Conservation (phyloP, 2,888 invertebrate genomes). For the Eupithecia abbreviata region DNA sequence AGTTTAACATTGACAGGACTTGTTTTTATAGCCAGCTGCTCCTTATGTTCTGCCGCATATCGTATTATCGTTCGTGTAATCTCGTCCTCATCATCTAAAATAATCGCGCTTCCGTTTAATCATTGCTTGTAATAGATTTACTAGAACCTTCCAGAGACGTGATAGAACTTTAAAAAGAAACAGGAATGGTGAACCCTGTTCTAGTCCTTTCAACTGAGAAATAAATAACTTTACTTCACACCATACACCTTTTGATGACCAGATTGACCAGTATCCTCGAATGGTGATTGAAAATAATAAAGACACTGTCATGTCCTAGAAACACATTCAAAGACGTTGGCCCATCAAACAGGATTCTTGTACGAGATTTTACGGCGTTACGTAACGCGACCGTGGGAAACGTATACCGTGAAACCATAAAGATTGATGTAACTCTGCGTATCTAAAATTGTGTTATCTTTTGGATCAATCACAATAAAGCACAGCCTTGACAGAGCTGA, state of each 20-base stretch:
- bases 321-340: slow-evolving; percentile 23
- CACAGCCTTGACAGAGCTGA: not conserved
- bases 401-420: slow-evolving; percentile 9
- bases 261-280: slow-evolving; percentile 4
- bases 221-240: not conserved
- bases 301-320: slow-evolving; percentile 14
- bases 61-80: not conserved
- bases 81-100: not conserved
- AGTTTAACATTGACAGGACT: slow-evolving; percentile 19
- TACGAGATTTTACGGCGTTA: slow-evolving; percentile 21
- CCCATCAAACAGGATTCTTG: slow-evolving; percentile 26
- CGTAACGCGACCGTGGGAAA: slow-evolving; percentile 35
- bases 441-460: slow-evolving; percentile 6
- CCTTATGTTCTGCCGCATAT: not conserved
- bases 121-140: not conserved
- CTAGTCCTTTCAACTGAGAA: not conserved
- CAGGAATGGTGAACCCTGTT: not conserved
- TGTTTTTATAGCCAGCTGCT: not conserved
- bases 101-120: not conserved
- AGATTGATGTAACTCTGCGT: slow-evolving; percentile 22
- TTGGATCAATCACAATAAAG: slow-evolving; percentile 4
- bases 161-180: not conserved
- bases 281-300: slow-evolving; percentile 11
- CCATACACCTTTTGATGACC: not conserved
- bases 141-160: not conserved